Base-by-base conservation (phyloP, 2,888 invertebrate genomes). In the Chrysomela aeneicollis region DNA sequence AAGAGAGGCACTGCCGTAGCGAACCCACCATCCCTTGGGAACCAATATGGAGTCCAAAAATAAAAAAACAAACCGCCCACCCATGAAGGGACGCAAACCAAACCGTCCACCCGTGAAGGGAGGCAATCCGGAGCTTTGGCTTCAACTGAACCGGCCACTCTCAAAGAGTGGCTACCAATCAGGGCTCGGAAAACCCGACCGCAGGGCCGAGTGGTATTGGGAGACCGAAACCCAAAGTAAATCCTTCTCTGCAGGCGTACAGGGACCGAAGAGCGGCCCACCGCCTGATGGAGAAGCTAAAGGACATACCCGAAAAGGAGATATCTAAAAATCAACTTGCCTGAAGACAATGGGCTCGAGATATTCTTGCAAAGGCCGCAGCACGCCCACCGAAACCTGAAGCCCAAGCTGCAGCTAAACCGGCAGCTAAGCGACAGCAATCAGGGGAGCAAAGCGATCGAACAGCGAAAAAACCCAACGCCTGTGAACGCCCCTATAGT, bases 371-470 rank as follows among this genome's bases (percentile, higher is more conserved):
- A 10, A 51, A 10, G 22, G 50, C 50, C 21, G 49, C 19, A 5
- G 49, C 49, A 2, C 49, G 18, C 17, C 49, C 49, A 17, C 49
- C 1, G 18, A 49, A 49, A 49, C 17, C 49, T 49, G 49, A 49
- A 18, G 49, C 49, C 18, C 18, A 49, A 49, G 10, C 32, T 35
- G 19, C n/a, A 22, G 21, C 21, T 22, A 22, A 51, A 51, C 50
- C 50, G 22, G 22, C 50, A 51, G 50, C 50, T 51, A 22, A 51
- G 22, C 50, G 50, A 51, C 50, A 51, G 50, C 50, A 10, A 51
- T 22, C 50, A n/a, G 22, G 50, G 22, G 21, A n/a, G n/a, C n/a
- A n/a, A n/a, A n/a, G n/a, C n/a, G n/a, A n/a, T n/a, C n/a, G n/a
- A n/a, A n/a, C n/a, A n/a, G n/a, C n/a, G n/a, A n/a, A n/a, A n/a